Conservation (phyloP, 2,888 invertebrate genomes). For the Sisyra terminalis region DNA sequence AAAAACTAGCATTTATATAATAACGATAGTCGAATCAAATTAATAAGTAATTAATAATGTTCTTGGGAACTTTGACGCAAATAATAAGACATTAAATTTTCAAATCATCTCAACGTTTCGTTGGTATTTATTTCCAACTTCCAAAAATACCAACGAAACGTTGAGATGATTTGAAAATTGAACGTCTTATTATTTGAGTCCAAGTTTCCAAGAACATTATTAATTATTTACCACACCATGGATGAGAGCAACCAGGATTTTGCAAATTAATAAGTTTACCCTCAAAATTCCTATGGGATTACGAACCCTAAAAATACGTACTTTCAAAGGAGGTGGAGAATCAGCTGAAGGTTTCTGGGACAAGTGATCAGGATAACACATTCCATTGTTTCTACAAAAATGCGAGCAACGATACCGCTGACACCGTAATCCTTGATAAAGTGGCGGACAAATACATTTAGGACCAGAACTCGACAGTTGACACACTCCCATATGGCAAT, state of each 20-base stretch:
- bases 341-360: slow-evolving; percentile 16
- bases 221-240: too few species aligned
- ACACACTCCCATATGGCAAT: slow-evolving; percentile 45
- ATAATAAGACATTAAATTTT: too few species aligned
- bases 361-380: slow-evolving; percentile 29
- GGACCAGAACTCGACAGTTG: slow-evolving; percentile 31
- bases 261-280: not conserved
- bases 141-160: too few species aligned
- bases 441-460: slow-evolving; percentile 45
- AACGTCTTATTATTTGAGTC: too few species aligned
- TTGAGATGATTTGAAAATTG: too few species aligned
- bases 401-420: slow-evolving; percentile 52
- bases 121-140: too few species aligned
- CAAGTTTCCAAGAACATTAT: too few species aligned
- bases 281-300: not conserved
- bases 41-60: too few species aligned
- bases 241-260: too few species aligned
- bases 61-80: too few species aligned
- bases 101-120: too few species aligned
- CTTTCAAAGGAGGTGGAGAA: slow-evolving; percentile 16
- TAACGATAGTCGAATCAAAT: slow-evolving; percentile 4
- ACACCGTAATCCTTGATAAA: slow-evolving; percentile 48
- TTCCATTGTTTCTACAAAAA: slow-evolving; percentile 45
- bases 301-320: not conserved
- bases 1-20: too few species aligned